A percentile compares a stretch with the other conserved stretches of the same genome.
Evolutionary conservation across 2,888 invertebrate genomes (phyloP).

Genomic region (Drosophila barbarae): DNA sequence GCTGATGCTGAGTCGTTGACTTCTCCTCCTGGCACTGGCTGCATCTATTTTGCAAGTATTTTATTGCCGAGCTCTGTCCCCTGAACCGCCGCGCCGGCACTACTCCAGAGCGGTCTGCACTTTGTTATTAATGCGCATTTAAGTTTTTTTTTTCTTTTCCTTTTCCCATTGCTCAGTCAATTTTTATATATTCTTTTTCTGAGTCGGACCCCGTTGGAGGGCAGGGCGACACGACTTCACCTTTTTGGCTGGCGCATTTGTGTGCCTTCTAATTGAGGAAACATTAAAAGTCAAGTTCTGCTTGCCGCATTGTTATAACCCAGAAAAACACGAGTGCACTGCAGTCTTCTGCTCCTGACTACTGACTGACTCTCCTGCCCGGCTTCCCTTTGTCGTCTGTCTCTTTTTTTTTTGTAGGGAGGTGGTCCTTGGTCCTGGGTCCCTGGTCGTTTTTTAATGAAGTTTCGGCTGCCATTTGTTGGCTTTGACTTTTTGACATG

Average conservation of each 20-base stretch:
- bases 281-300: conserved; percentile 74
- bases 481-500: conserved; percentile 45
- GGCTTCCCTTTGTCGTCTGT: conserved; percentile 34
- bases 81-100: conserved; percentile 11
- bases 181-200: conserved; percentile 30
- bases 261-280: conserved; percentile 71
- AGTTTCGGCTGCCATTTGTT: conserved; percentile 49
- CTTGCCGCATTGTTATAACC: conserved; percentile 71
- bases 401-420: background rate
- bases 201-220: background rate
- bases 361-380: conserved; percentile 11
- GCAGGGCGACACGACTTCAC: conserved; percentile 52
- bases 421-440: background rate
- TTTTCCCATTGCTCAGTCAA: conserved; percentile 19
- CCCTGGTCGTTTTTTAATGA: conserved; percentile 41
- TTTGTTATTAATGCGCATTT: conserved; percentile 73
- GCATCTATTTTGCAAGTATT: conserved; percentile 64
- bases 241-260: conserved; percentile 67
- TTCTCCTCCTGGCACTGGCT: conserved; percentile 42
- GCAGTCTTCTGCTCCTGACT: conserved; percentile 47
- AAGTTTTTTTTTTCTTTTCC: conserved; percentile 45
- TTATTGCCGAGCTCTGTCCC: conserved; percentile 34
- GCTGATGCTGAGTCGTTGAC: conserved; percentile 58
- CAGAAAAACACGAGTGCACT: conserved; percentile 72
- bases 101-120: conserved; percentile 44